Evolutionary conservation across 2,797 vertebrate genomes (phyloP).

Genomic region (Nyctalus aviator): DNA sequence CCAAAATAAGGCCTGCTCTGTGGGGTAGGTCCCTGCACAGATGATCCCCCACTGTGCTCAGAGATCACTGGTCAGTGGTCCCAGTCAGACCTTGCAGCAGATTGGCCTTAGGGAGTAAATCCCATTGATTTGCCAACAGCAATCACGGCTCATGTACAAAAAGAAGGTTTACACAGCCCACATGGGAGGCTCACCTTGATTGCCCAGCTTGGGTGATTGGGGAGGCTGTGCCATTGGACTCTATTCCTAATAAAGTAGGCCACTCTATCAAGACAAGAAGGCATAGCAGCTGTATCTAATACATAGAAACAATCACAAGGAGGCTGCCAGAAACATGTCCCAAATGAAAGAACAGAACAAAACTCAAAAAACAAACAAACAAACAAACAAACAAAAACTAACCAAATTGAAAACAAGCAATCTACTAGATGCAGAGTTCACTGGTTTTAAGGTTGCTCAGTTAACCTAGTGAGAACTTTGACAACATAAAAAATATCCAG

Average conservation of each 20-base stretch:
- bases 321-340: neutral
- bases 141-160: neutral
- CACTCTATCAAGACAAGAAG: neutral
- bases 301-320: neutral
- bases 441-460: neutral
- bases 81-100: neutral
- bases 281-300: neutral
- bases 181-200: neutral
- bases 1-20: neutral
- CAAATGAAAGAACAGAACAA: neutral
- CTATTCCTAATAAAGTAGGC: neutral
- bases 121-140: neutral
- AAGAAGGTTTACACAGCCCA: neutral
- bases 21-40: neutral
- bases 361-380: neutral
- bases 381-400: neutral
- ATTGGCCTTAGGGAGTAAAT: neutral
- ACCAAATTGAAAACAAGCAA: neutral
- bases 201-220: neutral
- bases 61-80: neutral
- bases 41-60: too few species aligned
- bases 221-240: neutral
- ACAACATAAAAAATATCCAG: neutral
- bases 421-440: neutral
- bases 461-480: neutral